Evolutionary conservation across 2,113 vertebrate genomes (phyloP), one percentile per base, ranked within the genome.

Genomic region (Fulmarus glacialis): DNA sequence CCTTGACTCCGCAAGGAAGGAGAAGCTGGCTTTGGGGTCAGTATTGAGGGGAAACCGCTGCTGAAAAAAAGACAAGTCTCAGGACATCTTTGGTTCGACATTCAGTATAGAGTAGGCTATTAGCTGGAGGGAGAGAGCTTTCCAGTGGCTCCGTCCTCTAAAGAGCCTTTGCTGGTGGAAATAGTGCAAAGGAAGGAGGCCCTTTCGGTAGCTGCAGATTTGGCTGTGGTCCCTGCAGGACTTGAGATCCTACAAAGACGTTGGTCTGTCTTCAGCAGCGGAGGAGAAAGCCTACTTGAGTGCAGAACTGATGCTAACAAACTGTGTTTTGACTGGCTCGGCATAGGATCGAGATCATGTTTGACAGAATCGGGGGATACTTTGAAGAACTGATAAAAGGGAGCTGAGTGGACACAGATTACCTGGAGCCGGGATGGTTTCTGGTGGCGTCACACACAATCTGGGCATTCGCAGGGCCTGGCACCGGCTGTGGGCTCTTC

Each of bases 371-470:
- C 7, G 7, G 64, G 52, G 66, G 52, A 29, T 64, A 6, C 91
- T 96, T 94, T 96, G 87, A 91, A 70, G 81, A 77, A 80, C 7
- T 52, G 60, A 66, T 95, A 4, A 70, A 52, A 93, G 62, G 78
- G 58, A 89, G 48, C 53, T 58, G 80, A 82, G 80, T 18, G 52
- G 82, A 32, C 64, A 26, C 48, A 42, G 36, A 22, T 91, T 87
- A 91, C 43, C 59, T 52, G 36, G 26, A 55, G 7, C 64, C 43
- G 42, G 74, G 72, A 11, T 71, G 48, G 60, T 50, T 95, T 90
- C 87, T 93, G 89, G 47, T 91, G 84, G 75, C 6, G 10, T 83
- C n/a, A 40, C 32, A 43, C 32, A 3, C 62, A 59, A 55, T 92
- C 94, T 86, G 63, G 90, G 77, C 32, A 2, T 90, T 93, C 4